Base-by-base conservation (phyloP, 2,113 vertebrate genomes). In the Pachyramphus minor region DNA sequence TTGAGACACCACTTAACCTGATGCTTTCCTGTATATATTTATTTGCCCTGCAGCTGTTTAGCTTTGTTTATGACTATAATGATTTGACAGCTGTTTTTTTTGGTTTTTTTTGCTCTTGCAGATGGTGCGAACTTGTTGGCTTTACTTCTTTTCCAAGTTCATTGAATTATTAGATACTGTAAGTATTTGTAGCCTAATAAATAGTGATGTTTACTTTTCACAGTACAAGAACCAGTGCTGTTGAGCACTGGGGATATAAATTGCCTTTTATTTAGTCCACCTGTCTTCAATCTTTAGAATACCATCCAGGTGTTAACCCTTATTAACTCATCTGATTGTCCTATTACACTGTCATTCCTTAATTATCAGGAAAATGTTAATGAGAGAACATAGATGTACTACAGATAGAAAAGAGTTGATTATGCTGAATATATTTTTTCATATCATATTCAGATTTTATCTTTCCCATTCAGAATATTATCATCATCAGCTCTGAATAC, bases 141-240 rank as follows among this genome's bases (percentile, higher is more conserved):
- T 99, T 71, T 99, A 99, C 97, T 99, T 98, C 95, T 99, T 99
- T 96, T 99, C 99, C 72, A 99, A 99, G 97, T 99, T 99, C 96
- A 99, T 99, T 71, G 99, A 99, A 94, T 98, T 99, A 92, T 91
- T 99, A 90, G 99, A 99, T 97, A 99, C 99, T n/a, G 99, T 99
- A 97, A 99, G 99, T 98, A 97, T 88, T 77, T 47, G 31, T 69
- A 67, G 27, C 31, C 33, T 74, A 80, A 39, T 73, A 74, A 58
- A 23, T 68, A 45, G 8, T 30, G 22, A 44, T n/a, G 3, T 64
- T 80, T 92, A 11, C 8, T 80, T 52, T 88, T 58, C 58, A 73
- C 14, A 69, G 17, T 5, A 60, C 71, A 82, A 63, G 9, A 82
- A 18, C 6, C 0, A 5, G 12, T 88, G n/a, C 56, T 79, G 2